A percentile compares a stretch with the other conserved stretches of the same genome.
Conservation (phyloP, 2,113 vertebrate species). For the Cyanocitta stelleri region DNA sequence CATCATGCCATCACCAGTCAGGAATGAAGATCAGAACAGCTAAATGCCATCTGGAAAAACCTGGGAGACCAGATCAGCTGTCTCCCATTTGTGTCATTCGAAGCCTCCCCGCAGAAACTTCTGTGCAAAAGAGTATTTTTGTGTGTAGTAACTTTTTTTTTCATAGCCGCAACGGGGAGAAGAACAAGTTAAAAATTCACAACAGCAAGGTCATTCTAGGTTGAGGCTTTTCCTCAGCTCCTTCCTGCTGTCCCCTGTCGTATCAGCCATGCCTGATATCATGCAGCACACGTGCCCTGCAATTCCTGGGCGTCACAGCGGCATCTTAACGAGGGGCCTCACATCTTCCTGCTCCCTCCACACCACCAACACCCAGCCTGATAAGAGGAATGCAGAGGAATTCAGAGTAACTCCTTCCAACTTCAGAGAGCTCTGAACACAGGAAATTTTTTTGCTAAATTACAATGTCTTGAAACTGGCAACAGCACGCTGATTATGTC, state of each 20-base stretch:
- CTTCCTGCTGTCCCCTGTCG: background rate
- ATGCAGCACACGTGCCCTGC: background rate
- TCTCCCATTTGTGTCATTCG: background rate
- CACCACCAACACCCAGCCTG: background rate
- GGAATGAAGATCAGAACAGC: background rate
- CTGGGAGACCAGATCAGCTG: background rate
- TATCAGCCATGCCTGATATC: background rate
- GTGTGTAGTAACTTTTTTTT: background rate
- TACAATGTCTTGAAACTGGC: conserved; percentile 1
- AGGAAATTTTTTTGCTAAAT: conserved; percentile 37
- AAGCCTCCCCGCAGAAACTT: background rate
- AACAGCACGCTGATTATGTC: conserved; percentile 4
- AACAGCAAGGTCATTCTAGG: conserved; percentile 21
- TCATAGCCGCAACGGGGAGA: background rate
- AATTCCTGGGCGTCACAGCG: background rate
- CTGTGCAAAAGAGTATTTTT: background rate
- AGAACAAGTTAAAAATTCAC: background rate
- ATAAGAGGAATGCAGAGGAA: background rate
- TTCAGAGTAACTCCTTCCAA: background rate
- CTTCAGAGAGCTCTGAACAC: background rate
- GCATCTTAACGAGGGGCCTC: background rate
- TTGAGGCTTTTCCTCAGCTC: background rate
- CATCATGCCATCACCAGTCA: background rate
- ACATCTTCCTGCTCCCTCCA: background rate
- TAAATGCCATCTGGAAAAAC: background rate